phyloP scores from a whole-genome alignment of 1,140 invertebrate species.

The Dermatophagoides farinae region DNA sequence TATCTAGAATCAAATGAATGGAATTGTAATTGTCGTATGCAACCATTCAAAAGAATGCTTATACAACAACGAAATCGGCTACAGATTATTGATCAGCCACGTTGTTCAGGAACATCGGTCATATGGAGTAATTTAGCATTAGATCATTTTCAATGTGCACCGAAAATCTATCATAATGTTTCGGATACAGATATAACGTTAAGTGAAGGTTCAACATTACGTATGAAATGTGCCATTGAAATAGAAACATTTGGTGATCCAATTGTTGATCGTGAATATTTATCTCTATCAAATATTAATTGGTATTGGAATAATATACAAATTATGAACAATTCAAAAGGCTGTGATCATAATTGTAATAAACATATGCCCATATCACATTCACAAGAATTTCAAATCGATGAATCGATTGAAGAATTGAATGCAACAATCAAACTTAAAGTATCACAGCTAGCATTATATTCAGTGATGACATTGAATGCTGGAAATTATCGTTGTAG shows the following conservation, averaged over 20 bases:
- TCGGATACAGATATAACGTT: background rate
- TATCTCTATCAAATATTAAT: slow-evolving; percentile 1
- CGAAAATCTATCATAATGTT: background rate
- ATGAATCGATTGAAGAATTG: slow-evolving; percentile 3
- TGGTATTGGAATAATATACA: slow-evolving; percentile 15
- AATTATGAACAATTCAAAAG: slow-evolving; percentile 13
- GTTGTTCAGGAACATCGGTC: background rate
- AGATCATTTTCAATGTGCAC: slow-evolving; percentile 6
- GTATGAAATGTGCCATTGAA: slow-evolving; percentile 5
- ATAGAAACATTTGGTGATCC: background rate
- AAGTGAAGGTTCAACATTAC: slow-evolving; percentile 6
- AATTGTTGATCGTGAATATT: background rate
- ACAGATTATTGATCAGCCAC: slow-evolving; percentile 8
- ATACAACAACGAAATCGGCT: background rate
- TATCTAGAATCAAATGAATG: slow-evolving; percentile 52
- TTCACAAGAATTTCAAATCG: slow-evolving; percentile 10
- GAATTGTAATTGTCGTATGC: slow-evolving; percentile 55
- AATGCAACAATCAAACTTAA: background rate
- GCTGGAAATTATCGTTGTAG: slow-evolving; percentile 4
- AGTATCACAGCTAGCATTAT: slow-evolving; percentile 4
- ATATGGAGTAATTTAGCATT: slow-evolving; percentile 10
- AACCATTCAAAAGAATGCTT: slow-evolving; percentile 37
- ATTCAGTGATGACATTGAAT: slow-evolving; percentile 4
- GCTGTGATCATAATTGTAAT: slow-evolving; percentile 8
- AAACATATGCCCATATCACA: background rate